Evolutionary conservation across 2,888 invertebrate species (phyloP).

Genomic region (Dryobota labecula): DNA sequence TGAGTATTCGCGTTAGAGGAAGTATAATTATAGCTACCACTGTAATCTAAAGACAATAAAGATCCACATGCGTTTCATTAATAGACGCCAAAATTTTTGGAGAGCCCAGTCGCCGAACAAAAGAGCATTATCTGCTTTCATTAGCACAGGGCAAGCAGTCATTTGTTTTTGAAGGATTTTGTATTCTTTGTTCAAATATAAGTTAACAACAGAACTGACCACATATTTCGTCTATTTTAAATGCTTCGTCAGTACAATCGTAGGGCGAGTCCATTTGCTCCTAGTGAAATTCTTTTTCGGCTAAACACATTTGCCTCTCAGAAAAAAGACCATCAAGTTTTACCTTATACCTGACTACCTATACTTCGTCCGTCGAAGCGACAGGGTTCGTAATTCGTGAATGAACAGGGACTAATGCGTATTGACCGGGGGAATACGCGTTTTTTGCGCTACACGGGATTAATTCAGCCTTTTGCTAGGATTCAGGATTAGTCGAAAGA

Average conservation of each 20-base stretch:
- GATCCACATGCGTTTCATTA: no score
- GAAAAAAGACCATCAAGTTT: conserved; percentile 30
- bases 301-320: conserved; percentile 20
- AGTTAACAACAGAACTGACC: background rate
- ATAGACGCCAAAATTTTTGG: no score
- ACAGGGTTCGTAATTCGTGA: conserved; percentile 43
- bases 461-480: conserved; percentile 4
- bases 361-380: conserved; percentile 17
- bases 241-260: conserved; percentile 1
- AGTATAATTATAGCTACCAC: no score
- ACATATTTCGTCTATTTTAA: background rate
- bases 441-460: conserved; percentile 36
- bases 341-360: conserved; percentile 9
- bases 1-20: no score
- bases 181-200: background rate
- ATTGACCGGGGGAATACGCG: conserved; percentile 24
- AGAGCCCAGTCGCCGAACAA: no score
- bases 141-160: background rate
- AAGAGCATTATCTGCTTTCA: no score
- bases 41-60: no score
- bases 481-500: conserved; percentile 2
- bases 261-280: background rate
- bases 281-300: conserved; percentile 18
- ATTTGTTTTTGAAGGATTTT: background rate
- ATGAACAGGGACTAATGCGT: conserved; percentile 54